phyloP scores from a whole-genome alignment of 2,797 vertebrate genomes.

The Sebastes itinus region DNA sequence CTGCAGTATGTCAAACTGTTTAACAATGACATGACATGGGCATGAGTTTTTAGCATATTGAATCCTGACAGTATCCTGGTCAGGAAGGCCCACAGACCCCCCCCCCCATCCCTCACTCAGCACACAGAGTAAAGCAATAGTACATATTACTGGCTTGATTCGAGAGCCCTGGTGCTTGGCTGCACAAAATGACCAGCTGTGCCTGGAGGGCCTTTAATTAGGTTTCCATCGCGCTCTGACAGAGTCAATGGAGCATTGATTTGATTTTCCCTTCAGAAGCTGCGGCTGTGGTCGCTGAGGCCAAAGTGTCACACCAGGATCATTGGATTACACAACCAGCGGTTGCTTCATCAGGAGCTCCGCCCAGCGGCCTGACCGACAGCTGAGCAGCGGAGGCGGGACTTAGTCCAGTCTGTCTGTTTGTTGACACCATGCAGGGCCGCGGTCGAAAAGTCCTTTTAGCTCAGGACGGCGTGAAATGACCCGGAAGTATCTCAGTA shows the following conservation, averaged over 20 bases:
- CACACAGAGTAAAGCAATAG: conserved; percentile 36
- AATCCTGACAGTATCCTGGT: conserved; percentile 10
- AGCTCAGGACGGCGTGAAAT: no score
- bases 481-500: no score
- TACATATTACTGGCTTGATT: conserved; percentile 60
- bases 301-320: conserved; percentile 77
- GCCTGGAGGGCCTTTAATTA: conserved; percentile 83
- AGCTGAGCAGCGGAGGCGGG: not conserved
- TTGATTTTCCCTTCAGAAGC: conserved; percentile 83
- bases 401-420: not conserved
- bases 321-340: conserved; percentile 74
- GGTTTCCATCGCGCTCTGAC: conserved; percentile 81
- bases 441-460: no score
- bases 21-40: not conserved
- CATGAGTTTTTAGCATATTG: conserved; percentile 2
- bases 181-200: conserved; percentile 76
- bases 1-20: not conserved
- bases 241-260: conserved; percentile 84
- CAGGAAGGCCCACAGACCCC: not conserved
- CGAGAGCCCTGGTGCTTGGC: conserved; percentile 52
- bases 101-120: not conserved
- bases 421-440: conserved; percentile 1
- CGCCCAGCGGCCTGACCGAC: conserved; percentile 5
- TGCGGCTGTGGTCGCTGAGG: conserved; percentile 57
- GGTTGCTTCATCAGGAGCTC: conserved; percentile 26